phyloP scores from a whole-genome alignment of 2,888 invertebrate genomes.

The Neoascia interrupta region DNA sequence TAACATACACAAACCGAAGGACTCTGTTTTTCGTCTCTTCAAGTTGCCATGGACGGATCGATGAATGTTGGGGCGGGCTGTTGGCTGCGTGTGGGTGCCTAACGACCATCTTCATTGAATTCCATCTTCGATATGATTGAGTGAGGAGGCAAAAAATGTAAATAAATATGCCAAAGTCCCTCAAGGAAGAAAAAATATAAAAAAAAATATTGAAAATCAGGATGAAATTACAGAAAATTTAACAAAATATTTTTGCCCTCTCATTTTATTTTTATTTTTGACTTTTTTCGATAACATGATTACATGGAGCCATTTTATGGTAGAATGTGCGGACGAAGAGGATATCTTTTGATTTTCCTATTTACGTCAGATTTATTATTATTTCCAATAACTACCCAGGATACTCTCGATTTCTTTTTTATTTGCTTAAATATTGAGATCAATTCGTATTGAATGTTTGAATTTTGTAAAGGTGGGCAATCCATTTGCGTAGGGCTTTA shows the following conservation, averaged over 20 bases:
- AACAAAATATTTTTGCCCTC: neutral
- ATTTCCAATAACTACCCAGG: slow-evolving; percentile 39
- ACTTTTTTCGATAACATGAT: neutral
- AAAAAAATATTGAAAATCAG: slow-evolving; percentile 20
- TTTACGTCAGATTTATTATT: slow-evolving; percentile 35
- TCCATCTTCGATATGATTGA: no score
- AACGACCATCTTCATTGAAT: slow-evolving; percentile 5
- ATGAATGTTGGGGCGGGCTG: neutral
- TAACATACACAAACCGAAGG: no score
- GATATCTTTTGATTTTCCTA: slow-evolving; percentile 11
- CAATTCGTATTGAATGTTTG: slow-evolving; percentile 9
- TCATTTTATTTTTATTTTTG: neutral
- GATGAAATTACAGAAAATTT: slow-evolving; percentile 35
- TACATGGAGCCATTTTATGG: no score
- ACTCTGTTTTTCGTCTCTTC: neutral
- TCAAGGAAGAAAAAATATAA: neutral
- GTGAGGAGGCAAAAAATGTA: neutral
- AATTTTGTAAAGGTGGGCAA: no score
- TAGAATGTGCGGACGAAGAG: no score
- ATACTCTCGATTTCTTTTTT: slow-evolving; percentile 20
- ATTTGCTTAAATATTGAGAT: neutral
- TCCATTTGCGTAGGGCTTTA: no score
- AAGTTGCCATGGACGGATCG: neutral
- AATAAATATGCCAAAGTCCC: neutral
- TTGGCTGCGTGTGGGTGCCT: neutral